A percentile compares a stretch with the other conserved stretches of the same genome.
These are phyloP conservation scores for Parotia lawesii DNA, from an alignment of 2,113 vertebrate species.

Conservation along the genomic window DNA sequence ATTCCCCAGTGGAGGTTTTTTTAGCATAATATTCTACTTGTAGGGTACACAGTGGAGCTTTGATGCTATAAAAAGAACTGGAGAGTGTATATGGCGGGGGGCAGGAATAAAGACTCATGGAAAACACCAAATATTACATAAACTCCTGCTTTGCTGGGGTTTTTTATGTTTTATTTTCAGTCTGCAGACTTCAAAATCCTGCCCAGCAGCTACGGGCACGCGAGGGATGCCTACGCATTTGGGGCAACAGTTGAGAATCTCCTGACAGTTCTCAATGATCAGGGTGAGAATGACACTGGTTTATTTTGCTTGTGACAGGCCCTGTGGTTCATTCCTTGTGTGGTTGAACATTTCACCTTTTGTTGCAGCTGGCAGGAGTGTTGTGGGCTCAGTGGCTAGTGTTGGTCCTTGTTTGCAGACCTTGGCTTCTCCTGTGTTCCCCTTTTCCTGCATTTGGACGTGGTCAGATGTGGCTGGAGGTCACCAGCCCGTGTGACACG, in stretches of 20 bases:
- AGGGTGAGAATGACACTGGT: constrained; percentile 75
- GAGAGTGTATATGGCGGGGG: background rate
- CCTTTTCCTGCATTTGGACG: background rate
- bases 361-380: background rate
- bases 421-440: background rate
- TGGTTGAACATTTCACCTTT: background rate
- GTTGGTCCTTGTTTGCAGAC: background rate
- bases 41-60: background rate
- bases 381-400: background rate
- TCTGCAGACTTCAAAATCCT: constrained; percentile 83
- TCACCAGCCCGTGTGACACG: accelerated
- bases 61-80: background rate
- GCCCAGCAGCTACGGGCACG: constrained; percentile 80
- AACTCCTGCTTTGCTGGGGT: background rate
- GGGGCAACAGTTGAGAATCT: constrained; percentile 85
- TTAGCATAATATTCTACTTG: background rate
- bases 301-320: background rate
- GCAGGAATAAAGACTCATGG: background rate
- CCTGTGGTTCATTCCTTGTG: background rate
- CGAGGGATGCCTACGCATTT: constrained; percentile 89
- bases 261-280: constrained; percentile 75
- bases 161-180: constrained; percentile 60
- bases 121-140: background rate
- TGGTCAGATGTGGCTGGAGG: background rate
- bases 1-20: background rate